These are phyloP conservation scores for Aethes cnicana DNA, from an alignment of 2,888 invertebrate genomes.

Conservation along the genomic window DNA sequence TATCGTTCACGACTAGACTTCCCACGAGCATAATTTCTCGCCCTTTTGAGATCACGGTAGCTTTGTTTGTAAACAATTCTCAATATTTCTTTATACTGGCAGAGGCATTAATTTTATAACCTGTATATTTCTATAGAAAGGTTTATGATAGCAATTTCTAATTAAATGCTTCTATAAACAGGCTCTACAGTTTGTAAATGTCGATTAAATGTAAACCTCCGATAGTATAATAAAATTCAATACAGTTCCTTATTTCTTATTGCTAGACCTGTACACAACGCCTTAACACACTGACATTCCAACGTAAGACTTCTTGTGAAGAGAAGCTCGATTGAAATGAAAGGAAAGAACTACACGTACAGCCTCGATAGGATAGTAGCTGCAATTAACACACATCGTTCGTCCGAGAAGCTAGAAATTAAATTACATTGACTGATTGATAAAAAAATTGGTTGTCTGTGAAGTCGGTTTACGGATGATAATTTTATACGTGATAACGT, in stretches of 20 bases:
- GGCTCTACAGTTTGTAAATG: too few relatives aligned
- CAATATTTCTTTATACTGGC: neutral
- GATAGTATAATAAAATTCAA: constrained; percentile 4
- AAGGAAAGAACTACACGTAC: constrained; percentile 56
- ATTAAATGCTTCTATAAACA: too few relatives aligned
- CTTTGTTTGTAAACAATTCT: constrained; percentile 8
- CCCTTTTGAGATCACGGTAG: constrained; percentile 2
- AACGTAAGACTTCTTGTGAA: constrained; percentile 33
- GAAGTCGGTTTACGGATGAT: too few relatives aligned
- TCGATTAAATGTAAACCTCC: neutral
- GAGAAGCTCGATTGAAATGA: constrained; percentile 43
- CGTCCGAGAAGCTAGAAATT: constrained; percentile 56
- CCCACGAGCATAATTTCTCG: constrained; percentile 14
- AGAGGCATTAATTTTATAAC: too few relatives aligned
- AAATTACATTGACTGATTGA: too few relatives aligned
- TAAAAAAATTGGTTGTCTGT: too few relatives aligned
- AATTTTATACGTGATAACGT: too few relatives aligned
- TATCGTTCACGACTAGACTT: constrained; percentile 26
- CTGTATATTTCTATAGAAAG: neutral
- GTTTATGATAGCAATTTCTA: too few relatives aligned
- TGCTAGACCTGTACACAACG: constrained; percentile 19
- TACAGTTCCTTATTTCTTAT: constrained; percentile 1
- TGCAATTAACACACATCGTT: constrained; percentile 63
- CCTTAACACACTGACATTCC: constrained; percentile 27
- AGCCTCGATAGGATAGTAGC: constrained; percentile 61